A percentile compares a stretch with the other conserved stretches of the same genome.
Evolutionary conservation across 2,797 vertebrate genomes (phyloP).

Genomic region (Numenius phaeopus): DNA sequence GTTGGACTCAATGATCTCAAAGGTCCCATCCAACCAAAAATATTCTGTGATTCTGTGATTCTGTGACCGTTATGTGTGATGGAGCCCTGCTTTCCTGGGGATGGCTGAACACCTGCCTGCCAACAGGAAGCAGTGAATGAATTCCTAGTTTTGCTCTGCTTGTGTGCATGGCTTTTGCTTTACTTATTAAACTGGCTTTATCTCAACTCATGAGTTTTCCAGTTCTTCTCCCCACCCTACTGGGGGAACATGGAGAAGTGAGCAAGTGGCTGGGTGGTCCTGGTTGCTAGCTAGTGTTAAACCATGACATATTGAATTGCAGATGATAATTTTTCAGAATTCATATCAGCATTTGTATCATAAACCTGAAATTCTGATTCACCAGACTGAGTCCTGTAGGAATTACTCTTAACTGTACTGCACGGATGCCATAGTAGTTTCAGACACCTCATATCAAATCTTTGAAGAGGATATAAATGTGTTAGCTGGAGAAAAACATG

Average conservation of each 20-base stretch:
- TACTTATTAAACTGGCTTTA: background rate
- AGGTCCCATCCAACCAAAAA: too few relatives aligned
- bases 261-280: background rate
- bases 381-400: background rate
- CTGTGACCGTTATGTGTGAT: background rate
- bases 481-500: background rate
- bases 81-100: background rate
- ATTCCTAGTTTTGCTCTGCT: background rate
- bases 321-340: background rate
- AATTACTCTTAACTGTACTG: background rate
- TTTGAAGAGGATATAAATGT: background rate
- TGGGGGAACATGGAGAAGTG: background rate
- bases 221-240: too few relatives aligned
- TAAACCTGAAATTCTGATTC: background rate
- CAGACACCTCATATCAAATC: background rate
- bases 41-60: too few relatives aligned
- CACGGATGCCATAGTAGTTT: background rate
- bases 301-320: background rate
- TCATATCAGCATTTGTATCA: background rate
- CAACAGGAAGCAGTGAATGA: background rate
- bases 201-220: background rate
- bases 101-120: background rate
- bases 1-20: too few relatives aligned
- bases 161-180: background rate
- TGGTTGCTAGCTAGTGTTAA: background rate